These are phyloP conservation scores for Hypena proboscidalis DNA, from an alignment of 2,888 invertebrate genomes.

Conservation along the genomic window DNA sequence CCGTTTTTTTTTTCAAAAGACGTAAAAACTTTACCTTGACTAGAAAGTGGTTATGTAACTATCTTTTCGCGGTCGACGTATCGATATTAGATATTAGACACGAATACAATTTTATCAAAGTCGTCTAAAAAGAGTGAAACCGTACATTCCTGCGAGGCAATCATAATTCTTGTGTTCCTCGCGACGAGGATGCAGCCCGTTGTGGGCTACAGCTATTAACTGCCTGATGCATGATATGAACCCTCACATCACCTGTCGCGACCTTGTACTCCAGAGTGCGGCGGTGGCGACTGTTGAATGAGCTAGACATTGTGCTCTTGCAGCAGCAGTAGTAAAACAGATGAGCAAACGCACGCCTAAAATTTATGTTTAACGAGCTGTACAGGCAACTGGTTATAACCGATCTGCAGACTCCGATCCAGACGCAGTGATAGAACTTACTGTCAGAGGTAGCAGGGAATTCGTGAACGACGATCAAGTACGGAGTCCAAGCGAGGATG, in stretches of 20 bases:
- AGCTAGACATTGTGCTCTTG: constrained; percentile 87
- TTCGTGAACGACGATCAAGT: constrained; percentile 85
- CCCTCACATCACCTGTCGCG: constrained; percentile 87
- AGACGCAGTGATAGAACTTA: constrained; percentile 88
- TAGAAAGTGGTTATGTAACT: constrained; percentile 4
- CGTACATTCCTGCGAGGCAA: neutral
- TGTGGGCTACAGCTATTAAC: constrained; percentile 72
- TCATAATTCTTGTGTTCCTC: constrained; percentile 52
- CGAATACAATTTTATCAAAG: neutral
- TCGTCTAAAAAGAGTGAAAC: neutral
- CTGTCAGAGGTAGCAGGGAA: constrained; percentile 76
- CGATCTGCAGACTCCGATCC: constrained; percentile 89
- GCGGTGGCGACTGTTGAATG: constrained; percentile 87
- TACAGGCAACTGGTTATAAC: constrained; percentile 87
- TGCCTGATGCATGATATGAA: constrained; percentile 87
- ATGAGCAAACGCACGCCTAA: constrained; percentile 89
- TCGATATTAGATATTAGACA: neutral
- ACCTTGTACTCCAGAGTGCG: constrained; percentile 59
- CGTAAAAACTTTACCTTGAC: constrained; percentile 10
- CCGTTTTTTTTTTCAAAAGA: constrained; percentile 5
- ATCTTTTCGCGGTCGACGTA: constrained; percentile 5
- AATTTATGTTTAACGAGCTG: constrained; percentile 87
- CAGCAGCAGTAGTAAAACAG: constrained; percentile 93
- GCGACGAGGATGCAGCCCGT: constrained; percentile 47
- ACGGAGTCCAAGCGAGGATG: constrained; percentile 88